Percentiles rank a stretch among this genome's conserved stretches.
These are phyloP conservation scores for Parazoanthus atlanticus DNA, from an alignment of 92 coral and sea anemone species.

Conservation along the genomic window DNA sequence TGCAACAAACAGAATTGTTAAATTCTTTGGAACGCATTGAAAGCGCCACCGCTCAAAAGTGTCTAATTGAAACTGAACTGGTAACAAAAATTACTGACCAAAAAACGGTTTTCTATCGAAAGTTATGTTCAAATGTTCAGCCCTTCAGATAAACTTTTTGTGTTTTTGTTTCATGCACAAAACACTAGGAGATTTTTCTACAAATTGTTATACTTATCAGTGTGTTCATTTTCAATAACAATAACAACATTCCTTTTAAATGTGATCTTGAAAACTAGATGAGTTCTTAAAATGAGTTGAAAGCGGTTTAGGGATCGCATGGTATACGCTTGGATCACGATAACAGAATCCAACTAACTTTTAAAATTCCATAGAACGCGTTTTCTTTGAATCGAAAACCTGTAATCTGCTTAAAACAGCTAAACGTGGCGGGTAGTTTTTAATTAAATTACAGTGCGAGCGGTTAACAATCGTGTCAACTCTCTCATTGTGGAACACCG, in stretches of 20 bases:
- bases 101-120: neutral
- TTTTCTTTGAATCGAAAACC: neutral
- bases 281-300: neutral
- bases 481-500: constrained; percentile 7
- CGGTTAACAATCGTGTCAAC: constrained; percentile 18
- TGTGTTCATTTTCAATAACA: neutral
- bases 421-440: constrained; percentile 7
- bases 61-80: constrained; percentile 1
- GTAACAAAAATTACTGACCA: neutral
- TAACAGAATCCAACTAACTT: neutral
- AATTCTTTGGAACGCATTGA: neutral
- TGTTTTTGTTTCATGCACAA: constrained; percentile 21
- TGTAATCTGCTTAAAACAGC: neutral
- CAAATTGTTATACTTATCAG: neutral
- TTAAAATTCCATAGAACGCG: neutral
- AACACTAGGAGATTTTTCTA: neutral
- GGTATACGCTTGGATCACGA: neutral
- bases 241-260: constrained; percentile 26
- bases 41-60: neutral
- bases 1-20: neutral
- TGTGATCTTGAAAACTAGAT: neutral
- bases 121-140: neutral
- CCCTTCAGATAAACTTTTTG: neutral
- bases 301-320: neutral
- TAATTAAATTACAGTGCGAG: constrained; percentile 37